These are phyloP conservation scores for Leucophenga montana DNA, from an alignment of 2,888 invertebrate species.

Conservation along the genomic window DNA sequence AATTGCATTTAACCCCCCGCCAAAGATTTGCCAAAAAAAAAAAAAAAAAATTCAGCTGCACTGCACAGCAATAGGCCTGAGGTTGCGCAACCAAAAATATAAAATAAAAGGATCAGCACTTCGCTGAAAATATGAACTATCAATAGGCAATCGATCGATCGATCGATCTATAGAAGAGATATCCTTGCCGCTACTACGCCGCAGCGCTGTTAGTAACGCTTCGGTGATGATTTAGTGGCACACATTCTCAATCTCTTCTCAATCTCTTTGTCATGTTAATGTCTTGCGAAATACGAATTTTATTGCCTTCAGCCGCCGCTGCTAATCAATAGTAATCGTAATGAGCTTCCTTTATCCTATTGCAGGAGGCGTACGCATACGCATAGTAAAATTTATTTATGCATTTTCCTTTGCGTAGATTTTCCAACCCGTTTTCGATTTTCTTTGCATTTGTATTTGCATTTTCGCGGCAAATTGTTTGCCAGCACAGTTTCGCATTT, in stretches of 20 bases:
- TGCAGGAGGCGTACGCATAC: slow-evolving; percentile 33
- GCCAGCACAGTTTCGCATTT: slow-evolving; percentile 50
- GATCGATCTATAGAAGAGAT: slow-evolving; percentile 31
- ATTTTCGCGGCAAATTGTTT: slow-evolving; percentile 8
- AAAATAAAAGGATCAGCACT: background rate
- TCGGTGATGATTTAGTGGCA: slow-evolving; percentile 41
- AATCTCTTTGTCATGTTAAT: slow-evolving; percentile 64
- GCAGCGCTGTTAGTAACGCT: slow-evolving; percentile 57
- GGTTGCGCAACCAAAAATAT: background rate
- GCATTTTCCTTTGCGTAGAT: slow-evolving; percentile 18
- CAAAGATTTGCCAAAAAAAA: slow-evolving; percentile 49
- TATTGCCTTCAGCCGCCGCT: slow-evolving; percentile 59
- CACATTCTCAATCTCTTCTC: slow-evolving; percentile 27
- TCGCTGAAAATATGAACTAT: background rate
- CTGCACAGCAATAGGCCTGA: slow-evolving; percentile 55
- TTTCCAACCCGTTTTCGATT: background rate
- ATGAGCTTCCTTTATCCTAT: slow-evolving; percentile 45
- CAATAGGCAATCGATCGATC: slow-evolving; percentile 35
- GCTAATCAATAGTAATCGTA: slow-evolving; percentile 58
- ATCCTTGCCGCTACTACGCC: slow-evolving; percentile 45
- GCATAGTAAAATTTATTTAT: slow-evolving; percentile 11
- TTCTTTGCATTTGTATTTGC: slow-evolving; percentile 62
- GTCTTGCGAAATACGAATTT: slow-evolving; percentile 63
- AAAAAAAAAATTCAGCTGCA: no score
- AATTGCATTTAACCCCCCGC: slow-evolving; percentile 65